Base-by-base conservation (phyloP, 2,888 invertebrate genomes). In the Cabera pusaria region DNA sequence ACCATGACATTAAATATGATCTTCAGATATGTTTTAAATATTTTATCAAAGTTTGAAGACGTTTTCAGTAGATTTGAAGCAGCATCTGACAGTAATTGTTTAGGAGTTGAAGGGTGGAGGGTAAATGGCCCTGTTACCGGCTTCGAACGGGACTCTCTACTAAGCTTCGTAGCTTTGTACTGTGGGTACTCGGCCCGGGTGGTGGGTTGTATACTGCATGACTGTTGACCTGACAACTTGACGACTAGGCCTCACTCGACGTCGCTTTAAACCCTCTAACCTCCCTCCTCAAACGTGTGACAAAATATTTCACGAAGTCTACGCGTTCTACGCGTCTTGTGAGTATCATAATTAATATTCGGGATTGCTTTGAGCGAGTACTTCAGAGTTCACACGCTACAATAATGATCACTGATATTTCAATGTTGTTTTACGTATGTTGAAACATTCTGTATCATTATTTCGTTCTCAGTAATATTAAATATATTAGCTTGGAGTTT, bases 31-130 rank as follows among this genome's bases (percentile, higher is more conserved):
- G 23, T 47, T 51, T n/a, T 2, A 50, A 58, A 56, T 52, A 42
- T 55, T 48, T 54, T 38, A 48, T 56, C 39, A 49, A 51, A 58
- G 44, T 55, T 52, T 36, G 45, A 48, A 47, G 47, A 50, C 49
- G 40, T 56, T 61, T 32, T 51, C 46, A 56, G 47, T 49, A 44
- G 36, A 45, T 52, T 56, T 49, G 46, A 56, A 49, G 50, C 47
- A 49, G 34, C 49, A 51, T 56, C 49, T 61, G 61, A 57, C 56
- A 59, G 56, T 63, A 59, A 66, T 60, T 62, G 54, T 56, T 50
- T 56, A 53, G 56, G 60, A 67, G 64, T 65, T 63, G 63, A 64
- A 64, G 64, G 67, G 65, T 60, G 61, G 54, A 50, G 61, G 64
- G 66, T 62, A 61, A 64, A 67, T 45, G 56, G 57, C 59, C 54